phyloP scores from a whole-genome alignment of 2,113 vertebrate species.

The Serinus canaria region DNA sequence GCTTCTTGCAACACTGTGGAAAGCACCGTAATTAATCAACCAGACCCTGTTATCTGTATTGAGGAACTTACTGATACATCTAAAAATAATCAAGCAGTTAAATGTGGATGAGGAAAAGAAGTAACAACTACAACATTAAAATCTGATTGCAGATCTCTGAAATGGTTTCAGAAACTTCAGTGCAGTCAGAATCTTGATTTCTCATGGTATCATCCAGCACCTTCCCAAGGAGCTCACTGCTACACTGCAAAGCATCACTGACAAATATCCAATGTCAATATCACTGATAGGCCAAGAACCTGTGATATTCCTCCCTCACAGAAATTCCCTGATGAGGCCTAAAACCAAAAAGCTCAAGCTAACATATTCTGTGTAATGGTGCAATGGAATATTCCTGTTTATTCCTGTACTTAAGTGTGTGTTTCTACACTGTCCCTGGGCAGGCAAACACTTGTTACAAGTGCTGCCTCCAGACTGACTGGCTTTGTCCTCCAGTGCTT shows the following conservation, averaged over 20 bases:
- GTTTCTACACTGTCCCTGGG: not conserved
- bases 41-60: not conserved
- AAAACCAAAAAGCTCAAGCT: not conserved
- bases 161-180: not conserved
- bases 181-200: not conserved
- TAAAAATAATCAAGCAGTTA: not conserved
- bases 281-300: not conserved
- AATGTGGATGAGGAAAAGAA: not conserved
- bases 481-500: not conserved
- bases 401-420: not conserved
- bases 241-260: not conserved
- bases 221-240: not conserved
- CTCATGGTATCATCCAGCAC: not conserved
- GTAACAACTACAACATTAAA: not conserved
- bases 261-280: not conserved
- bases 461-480: conserved; percentile 8
- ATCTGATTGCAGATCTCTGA: not conserved
- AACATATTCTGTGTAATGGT: not conserved
- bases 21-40: not conserved
- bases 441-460: not conserved
- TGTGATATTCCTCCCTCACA: not conserved
- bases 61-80: not conserved
- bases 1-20: not conserved
- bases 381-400: not conserved
- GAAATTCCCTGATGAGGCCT: not conserved